A percentile compares a stretch with the other conserved stretches of the same genome.
phyloP scores from a whole-genome alignment of 1,140 invertebrate genomes.

The Caenorhabditis tropicalis region DNA sequence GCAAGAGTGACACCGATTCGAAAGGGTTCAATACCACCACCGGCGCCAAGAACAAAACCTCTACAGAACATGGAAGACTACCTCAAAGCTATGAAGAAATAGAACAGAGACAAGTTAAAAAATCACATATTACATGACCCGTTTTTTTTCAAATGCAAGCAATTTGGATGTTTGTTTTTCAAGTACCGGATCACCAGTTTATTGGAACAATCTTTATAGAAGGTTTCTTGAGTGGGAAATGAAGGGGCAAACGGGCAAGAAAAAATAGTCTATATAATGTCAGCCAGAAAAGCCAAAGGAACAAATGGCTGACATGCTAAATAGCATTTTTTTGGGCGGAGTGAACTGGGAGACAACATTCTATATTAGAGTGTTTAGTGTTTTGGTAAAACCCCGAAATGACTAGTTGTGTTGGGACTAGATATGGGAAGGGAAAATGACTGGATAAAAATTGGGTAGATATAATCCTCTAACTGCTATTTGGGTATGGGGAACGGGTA shows the following conservation, averaged over 20 bases:
- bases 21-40: not conserved
- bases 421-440: not conserved
- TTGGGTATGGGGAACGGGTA: not conserved
- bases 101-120: too few species aligned
- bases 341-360: slow-evolving; percentile 18
- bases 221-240: not conserved
- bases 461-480: not conserved
- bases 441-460: not conserved
- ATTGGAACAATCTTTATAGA: slow-evolving; percentile 36
- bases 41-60: not conserved
- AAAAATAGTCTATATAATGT: slow-evolving; percentile 30
- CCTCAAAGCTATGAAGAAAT: not conserved
- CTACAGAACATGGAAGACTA: not conserved
- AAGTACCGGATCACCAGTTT: not conserved
- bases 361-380: slow-evolving; percentile 35
- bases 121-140: too few species aligned
- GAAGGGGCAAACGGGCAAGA: not conserved
- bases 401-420: not conserved
- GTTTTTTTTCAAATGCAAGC: too few species aligned
- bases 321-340: not conserved
- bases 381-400: not conserved
- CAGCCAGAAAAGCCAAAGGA: not conserved
- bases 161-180: not conserved
- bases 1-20: not conserved
- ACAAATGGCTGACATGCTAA: slow-evolving; percentile 5